Evolutionary conservation across 2,113 vertebrate species (phyloP).

Genomic region (Semnornis frantzii): DNA sequence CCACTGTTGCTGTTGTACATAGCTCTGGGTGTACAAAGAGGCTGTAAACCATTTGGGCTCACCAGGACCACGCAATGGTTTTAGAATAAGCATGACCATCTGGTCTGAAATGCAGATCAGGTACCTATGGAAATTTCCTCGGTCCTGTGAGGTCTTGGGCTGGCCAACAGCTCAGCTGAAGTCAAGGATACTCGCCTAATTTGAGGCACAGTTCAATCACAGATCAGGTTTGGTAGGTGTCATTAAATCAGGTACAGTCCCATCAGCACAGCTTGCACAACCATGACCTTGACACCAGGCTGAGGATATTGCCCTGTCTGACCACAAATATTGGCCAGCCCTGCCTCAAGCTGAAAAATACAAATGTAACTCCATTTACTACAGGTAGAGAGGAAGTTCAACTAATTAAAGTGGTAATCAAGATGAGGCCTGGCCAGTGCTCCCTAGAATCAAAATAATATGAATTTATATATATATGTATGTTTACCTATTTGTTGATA

Average conservation of each 20-base stretch:
- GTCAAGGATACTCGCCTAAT: neutral
- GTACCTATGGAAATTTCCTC: neutral
- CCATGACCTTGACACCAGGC: neutral
- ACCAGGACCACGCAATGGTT: neutral
- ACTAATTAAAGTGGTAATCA: neutral
- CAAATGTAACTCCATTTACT: neutral
- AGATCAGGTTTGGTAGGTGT: neutral
- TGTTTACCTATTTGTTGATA: neutral
- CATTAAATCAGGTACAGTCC: neutral
- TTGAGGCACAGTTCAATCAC: neutral
- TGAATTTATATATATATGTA: neutral
- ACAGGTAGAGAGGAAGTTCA: neutral
- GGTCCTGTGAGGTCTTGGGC: neutral
- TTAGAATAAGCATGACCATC: neutral
- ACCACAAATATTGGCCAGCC: neutral
- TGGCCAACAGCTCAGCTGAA: neutral
- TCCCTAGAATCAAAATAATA: neutral
- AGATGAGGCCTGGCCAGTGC: neutral
- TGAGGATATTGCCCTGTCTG: neutral
- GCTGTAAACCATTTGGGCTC: neutral
- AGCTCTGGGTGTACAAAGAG: neutral
- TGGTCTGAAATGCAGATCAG: neutral
- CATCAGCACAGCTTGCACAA: neutral
- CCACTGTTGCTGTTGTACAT: fast-evolving
- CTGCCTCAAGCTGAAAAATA: neutral